These are phyloP conservation scores for Trachelus stipa DNA, from an alignment of 2,888 invertebrate genomes.

Conservation along the genomic window DNA sequence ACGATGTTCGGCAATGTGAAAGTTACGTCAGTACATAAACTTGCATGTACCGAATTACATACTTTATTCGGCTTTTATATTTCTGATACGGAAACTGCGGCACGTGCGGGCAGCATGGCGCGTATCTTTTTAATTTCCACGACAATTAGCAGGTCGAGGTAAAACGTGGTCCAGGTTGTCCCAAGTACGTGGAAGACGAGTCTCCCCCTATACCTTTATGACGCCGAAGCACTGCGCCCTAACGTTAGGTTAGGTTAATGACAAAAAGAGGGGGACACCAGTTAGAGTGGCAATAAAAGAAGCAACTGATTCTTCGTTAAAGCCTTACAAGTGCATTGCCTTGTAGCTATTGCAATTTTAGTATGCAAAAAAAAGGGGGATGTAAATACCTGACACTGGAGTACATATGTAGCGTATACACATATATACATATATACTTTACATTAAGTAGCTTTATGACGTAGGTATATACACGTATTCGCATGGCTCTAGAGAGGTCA, in stretches of 20 bases:
- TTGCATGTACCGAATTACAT: background rate
- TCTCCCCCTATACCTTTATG: background rate
- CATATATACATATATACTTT: background rate
- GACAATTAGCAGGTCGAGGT: background rate
- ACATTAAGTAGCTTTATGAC: conserved; percentile 36
- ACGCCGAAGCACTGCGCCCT: background rate
- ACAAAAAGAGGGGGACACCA: background rate
- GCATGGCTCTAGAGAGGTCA: conserved; percentile 25
- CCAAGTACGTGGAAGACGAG: background rate
- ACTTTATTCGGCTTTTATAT: background rate
- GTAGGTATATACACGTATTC: conserved; percentile 24
- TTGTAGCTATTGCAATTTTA: background rate
- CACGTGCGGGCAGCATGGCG: background rate
- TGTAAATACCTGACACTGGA: background rate
- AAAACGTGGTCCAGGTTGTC: background rate
- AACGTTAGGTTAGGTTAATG: background rate
- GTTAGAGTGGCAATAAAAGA: background rate
- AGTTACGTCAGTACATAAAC: conserved; percentile 19
- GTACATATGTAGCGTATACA: background rate
- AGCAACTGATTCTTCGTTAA: background rate
- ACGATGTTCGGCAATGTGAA: conserved; percentile 31
- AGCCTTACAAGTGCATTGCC: background rate
- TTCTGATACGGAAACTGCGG: background rate
- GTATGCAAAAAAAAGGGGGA: background rate
- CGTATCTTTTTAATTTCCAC: background rate